phyloP scores from a whole-genome alignment of 2,113 vertebrate species.

The human region DNA sequence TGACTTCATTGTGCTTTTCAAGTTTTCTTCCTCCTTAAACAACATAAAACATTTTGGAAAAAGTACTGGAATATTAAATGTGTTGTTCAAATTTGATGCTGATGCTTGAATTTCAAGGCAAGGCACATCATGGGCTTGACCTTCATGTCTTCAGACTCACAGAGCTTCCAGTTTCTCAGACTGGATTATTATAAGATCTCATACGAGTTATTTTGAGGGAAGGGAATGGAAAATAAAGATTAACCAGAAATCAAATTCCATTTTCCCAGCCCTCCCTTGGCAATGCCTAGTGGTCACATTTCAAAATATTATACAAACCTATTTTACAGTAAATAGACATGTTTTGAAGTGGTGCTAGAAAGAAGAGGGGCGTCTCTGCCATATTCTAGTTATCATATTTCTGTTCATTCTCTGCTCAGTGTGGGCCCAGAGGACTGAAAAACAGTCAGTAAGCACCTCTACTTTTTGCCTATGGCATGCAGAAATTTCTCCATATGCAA shows the following conservation, averaged over 20 bases:
- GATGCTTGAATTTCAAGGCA: not conserved
- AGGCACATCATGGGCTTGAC: not conserved
- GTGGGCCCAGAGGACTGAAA: not conserved
- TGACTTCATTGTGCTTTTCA: not conserved
- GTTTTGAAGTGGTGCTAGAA: not conserved
- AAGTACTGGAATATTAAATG: not conserved
- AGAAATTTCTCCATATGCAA: not conserved
- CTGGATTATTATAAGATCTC: not conserved
- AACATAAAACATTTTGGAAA: not conserved
- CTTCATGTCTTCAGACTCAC: not conserved
- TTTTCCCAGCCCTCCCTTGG: not conserved
- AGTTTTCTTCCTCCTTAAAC: not conserved
- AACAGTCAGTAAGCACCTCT: not conserved
- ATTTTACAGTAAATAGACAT: not conserved
- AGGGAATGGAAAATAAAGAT: not conserved
- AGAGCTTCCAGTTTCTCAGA: not conserved
- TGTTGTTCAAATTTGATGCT: not conserved
- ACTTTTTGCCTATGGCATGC: not conserved
- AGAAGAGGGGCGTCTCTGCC: not conserved
- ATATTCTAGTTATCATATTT: not conserved
- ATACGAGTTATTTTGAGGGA: not conserved
- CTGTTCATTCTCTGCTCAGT: not conserved
- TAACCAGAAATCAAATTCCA: not conserved
- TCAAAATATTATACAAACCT: not conserved
- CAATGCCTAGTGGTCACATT: not conserved